Percentiles rank a stretch among this genome's conserved stretches.
Evolutionary conservation across 2,888 invertebrate species (phyloP).

Genomic region (Morinoia aosen): DNA sequence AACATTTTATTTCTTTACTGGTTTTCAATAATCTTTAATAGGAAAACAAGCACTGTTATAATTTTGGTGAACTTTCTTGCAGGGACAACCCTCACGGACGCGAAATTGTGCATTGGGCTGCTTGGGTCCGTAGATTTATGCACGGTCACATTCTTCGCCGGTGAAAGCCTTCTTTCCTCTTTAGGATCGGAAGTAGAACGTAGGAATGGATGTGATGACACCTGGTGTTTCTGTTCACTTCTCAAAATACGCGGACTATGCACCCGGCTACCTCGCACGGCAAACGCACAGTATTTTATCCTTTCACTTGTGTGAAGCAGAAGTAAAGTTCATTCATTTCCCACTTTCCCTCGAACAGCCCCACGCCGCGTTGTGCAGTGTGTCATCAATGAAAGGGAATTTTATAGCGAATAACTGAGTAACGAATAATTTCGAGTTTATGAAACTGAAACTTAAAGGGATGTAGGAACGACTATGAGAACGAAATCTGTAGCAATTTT

Average conservation of each 20-base stretch:
- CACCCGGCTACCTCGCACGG: neutral
- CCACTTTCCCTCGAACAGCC: neutral
- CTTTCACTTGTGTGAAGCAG: neutral
- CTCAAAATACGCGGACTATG: neutral
- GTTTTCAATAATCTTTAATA: too few relatives aligned
- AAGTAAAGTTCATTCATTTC: neutral
- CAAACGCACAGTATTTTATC: neutral
- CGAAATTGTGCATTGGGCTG: neutral
- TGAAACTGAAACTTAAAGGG: neutral
- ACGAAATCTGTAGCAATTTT: neutral
- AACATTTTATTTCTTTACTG: too few relatives aligned
- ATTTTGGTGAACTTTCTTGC: too few relatives aligned
- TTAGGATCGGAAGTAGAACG: slow-evolving; percentile 37
- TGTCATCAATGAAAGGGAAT: neutral
- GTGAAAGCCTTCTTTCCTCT: slow-evolving; percentile 16
- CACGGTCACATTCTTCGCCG: neutral
- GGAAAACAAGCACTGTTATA: too few relatives aligned
- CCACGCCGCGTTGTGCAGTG: neutral
- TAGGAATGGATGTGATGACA: slow-evolving; percentile 23
- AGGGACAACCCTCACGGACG: too few relatives aligned
- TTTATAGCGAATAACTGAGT: neutral
- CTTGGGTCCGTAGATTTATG: neutral
- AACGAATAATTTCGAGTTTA: neutral
- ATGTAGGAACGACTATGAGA: neutral
- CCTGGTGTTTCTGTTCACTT: neutral